Base-by-base conservation (phyloP, 2,113 vertebrate species). In the Spea bombifrons region DNA sequence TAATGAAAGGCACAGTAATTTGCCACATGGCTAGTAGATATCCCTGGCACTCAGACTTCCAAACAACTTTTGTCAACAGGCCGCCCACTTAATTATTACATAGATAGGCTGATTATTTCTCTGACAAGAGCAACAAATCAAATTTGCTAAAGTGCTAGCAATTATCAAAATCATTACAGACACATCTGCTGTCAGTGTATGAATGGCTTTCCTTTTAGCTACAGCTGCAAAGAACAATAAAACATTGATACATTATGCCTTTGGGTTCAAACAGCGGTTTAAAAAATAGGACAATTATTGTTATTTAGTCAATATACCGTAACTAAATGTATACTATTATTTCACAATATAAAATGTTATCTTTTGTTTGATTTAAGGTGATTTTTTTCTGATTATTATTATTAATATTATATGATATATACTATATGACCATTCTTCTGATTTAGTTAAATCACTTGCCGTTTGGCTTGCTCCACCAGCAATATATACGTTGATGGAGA, bases 101-200 rank as follows among this genome's bases (percentile, higher is more conserved):
- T 46, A 72, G 59, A 78, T 71, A 71, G 46, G 68, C 47, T 78
- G 72, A 71, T 78, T 72, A 79, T 79, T 53, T n/a, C 17, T 43
- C 49, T 73, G 76, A 72, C 70, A 79, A 66, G 59, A 73, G 61
- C 70, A 79, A 66, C 76, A 79, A 79, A 79, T 79, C 70, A 79
- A 66, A 79, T 79, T 73, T 79, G 43, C 70, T 57, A 73, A 73
- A 72, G 76, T 73, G 57, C 70, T 66, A 46, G 49, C 45, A 66
- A n/a, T n/a, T n/a, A n/a, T n/a, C n/a, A n/a, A 48, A 73, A 57
- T 52, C 47, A 73, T 66, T 66, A 79, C 55, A 44, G 64, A 73
- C 61, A 68, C 52, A 73, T 66, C 76, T 71, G 69, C 49, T 71
- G 15, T 53, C 69, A 71, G 49, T 70, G 67, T 70, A 16, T 15